Evolutionary conservation across 2,113 vertebrate genomes (phyloP), one percentile per base, ranked within the genome.

Genomic region (Struthidea cinerea): DNA sequence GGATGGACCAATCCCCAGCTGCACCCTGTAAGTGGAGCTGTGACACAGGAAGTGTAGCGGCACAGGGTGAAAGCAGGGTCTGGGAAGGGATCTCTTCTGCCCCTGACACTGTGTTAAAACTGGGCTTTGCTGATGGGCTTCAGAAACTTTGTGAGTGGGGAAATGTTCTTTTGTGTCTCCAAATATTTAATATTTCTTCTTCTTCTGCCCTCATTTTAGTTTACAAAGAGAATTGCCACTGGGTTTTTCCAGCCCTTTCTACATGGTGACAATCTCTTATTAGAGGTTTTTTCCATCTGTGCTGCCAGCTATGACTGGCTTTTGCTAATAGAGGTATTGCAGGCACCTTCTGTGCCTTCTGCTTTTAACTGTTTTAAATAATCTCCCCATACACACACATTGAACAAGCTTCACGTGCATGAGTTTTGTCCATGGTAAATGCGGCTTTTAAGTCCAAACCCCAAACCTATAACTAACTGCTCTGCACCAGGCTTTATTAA

Each of bases 41-140:
- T n/a, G 32, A 4, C 32, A 56, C 46, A 37, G 37, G 10, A 19
- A 1, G 0, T 6, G 9, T 16, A 42, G 14, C 3, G 6, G 7
- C 6, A 10, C 3, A 56, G 33, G 17, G 20, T 2, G 1, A 60
- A 42, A 53, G 21, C 30, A 35, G 16, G 5, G 3, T 15, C 16
- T 59, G 37, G 17, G n/a, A 13, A 19, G 5, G 13, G 10, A 13
- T 65, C 6, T 53, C 6, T 41, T 59, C 39, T 85, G 23, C 24
- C 26, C 11, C 12, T 1, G 2, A 3, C 30, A 63, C 56, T 42
- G 42, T 35, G 35, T 33, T 56, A 63, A 28, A 84, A 33, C 7
- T 50, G 42, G 19, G 18, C 27, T 77, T 23, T 27, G 26, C 5
- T 44, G 35, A 17, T 11, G 19, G 23, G 5, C 21, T 78, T 84